phyloP scores from a whole-genome alignment of 2,888 invertebrate genomes.

The Eupithecia inturbata region DNA sequence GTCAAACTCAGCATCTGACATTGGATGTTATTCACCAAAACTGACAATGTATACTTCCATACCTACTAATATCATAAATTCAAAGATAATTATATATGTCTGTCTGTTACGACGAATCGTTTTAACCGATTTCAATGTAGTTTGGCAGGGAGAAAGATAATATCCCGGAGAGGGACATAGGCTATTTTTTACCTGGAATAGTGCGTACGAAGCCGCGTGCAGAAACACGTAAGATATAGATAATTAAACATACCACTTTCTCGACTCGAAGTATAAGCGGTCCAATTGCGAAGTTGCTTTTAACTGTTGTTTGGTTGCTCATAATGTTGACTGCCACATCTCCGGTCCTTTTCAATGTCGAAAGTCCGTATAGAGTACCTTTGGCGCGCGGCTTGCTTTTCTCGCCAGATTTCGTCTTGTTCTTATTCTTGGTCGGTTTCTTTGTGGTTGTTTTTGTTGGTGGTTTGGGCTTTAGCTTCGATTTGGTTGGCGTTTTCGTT shows the following conservation, averaged over 20 bases:
- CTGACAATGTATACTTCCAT: no score
- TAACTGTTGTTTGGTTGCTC: slow-evolving; percentile 91
- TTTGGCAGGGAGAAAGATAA: neutral
- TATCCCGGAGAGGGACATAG: no score
- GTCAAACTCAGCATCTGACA: slow-evolving; percentile 28
- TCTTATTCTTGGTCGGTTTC: slow-evolving; percentile 65
- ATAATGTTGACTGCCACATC: slow-evolving; percentile 92
- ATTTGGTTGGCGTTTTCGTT: slow-evolving; percentile 44
- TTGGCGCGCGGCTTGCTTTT: slow-evolving; percentile 87
- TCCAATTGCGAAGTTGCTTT: slow-evolving; percentile 91
- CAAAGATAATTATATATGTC: no score
- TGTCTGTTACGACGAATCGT: neutral
- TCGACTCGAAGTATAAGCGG: slow-evolving; percentile 91
- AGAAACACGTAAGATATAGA: neutral
- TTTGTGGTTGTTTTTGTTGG: slow-evolving; percentile 68
- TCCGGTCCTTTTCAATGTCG: slow-evolving; percentile 90
- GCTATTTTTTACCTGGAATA: no score
- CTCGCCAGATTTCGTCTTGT: slow-evolving; percentile 69
- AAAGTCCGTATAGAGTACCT: slow-evolving; percentile 91
- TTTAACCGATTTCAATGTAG: neutral
- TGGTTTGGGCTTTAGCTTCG: slow-evolving; percentile 70
- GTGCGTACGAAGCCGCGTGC: no score
- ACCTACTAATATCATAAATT: no score
- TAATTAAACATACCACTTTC: slow-evolving; percentile 84
- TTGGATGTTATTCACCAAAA: slow-evolving; percentile 7